A percentile compares a stretch with the other conserved stretches of the same genome.
phyloP scores from a whole-genome alignment of 2,797 vertebrate genomes.

The Sciurus vulgaris region DNA sequence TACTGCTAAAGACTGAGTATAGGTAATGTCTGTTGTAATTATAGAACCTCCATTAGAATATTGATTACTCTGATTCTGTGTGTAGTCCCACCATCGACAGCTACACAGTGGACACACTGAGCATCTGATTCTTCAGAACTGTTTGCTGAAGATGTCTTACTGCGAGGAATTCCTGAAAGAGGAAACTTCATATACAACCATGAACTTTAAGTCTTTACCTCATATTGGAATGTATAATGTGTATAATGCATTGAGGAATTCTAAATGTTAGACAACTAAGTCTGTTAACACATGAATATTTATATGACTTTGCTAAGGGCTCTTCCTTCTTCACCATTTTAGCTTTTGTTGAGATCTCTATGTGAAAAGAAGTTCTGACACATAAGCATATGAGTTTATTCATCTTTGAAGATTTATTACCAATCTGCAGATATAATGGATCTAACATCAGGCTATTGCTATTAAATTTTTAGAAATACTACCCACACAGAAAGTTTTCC shows the following conservation, averaged over 20 bases:
- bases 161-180: background rate
- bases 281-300: background rate
- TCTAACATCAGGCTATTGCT: constrained; percentile 66
- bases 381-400: constrained; percentile 54
- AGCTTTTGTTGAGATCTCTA: background rate
- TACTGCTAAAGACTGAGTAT: background rate
- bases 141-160: background rate
- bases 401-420: constrained; percentile 67
- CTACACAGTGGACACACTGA: background rate
- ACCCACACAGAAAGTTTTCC: constrained; percentile 75
- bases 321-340: background rate
- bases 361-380: constrained; percentile 60
- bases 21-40: background rate
- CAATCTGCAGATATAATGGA: constrained; percentile 57
- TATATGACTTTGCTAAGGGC: background rate
- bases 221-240: background rate
- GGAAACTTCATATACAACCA: background rate
- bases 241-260: background rate
- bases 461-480: constrained; percentile 80
- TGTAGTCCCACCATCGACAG: background rate
- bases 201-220: background rate
- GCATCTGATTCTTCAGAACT: background rate
- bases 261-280: background rate
- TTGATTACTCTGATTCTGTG: background rate
- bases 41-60: background rate